Evolutionary conservation across 2,888 invertebrate species (phyloP).

Genomic region (Nudaria mundana): DNA sequence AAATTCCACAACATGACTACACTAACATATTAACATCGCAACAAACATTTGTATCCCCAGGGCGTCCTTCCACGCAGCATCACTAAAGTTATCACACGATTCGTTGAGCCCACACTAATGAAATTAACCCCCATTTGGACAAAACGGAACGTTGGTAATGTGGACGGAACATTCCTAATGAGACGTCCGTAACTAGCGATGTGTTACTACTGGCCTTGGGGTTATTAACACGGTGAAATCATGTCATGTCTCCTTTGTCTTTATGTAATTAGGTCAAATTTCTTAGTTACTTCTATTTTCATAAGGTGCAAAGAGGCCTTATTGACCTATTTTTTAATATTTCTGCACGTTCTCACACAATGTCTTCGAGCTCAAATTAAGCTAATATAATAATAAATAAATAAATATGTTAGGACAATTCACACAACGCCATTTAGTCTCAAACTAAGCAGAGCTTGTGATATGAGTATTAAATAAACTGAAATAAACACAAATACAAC

Average conservation of each 20-base stretch:
- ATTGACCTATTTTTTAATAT: no score
- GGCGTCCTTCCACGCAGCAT: slow-evolving; percentile 67
- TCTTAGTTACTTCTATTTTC: slow-evolving; percentile 12
- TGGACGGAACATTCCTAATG: slow-evolving; percentile 65
- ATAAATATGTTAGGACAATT: no score
- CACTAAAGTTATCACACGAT: slow-evolving; percentile 79
- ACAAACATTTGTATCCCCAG: slow-evolving; percentile 57
- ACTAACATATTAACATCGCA: slow-evolving; percentile 54
- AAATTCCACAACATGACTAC: slow-evolving; percentile 8
- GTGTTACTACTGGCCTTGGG: slow-evolving; percentile 50
- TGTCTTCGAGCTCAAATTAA: no score
- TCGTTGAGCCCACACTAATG: slow-evolving; percentile 77
- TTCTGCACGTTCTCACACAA: no score
- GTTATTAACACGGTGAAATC: slow-evolving; percentile 37
- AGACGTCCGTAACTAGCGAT: slow-evolving; percentile 65
- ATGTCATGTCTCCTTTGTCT: slow-evolving; percentile 23
- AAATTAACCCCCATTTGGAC: slow-evolving; percentile 73
- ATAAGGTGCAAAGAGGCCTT: no score
- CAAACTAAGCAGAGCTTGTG: no score
- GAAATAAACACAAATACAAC: no score
- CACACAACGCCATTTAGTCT: no score
- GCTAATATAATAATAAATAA: no score
- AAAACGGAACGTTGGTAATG: slow-evolving; percentile 60
- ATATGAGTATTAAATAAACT: no score
- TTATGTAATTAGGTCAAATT: slow-evolving; percentile 12